phyloP scores from a whole-genome alignment of 2,797 vertebrate genomes.

The Holocentrus rufus region DNA sequence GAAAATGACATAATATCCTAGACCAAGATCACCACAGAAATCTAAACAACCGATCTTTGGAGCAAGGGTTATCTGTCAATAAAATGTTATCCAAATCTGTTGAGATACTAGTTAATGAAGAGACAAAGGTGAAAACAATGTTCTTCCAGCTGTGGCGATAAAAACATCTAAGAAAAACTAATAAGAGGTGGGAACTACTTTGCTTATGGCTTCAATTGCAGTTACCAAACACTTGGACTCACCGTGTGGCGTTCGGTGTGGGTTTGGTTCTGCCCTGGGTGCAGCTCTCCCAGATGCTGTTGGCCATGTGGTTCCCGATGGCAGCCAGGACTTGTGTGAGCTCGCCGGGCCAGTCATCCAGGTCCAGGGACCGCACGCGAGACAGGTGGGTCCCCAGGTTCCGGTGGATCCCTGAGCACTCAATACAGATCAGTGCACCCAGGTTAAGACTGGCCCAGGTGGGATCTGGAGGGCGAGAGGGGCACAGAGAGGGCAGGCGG shows the following conservation, averaged over 20 bases:
- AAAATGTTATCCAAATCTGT: no score
- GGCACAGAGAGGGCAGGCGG: not conserved
- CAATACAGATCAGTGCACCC: constrained; percentile 95
- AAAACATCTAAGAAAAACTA: not conserved
- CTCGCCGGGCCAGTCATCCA: constrained; percentile 95
- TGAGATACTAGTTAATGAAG: no score
- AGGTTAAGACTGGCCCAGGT: constrained; percentile 97
- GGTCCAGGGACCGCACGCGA: constrained; percentile 92
- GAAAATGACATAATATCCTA: no score
- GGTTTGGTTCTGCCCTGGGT: constrained; percentile 90
- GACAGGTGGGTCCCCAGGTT: constrained; percentile 96
- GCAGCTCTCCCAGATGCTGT: constrained; percentile 93
- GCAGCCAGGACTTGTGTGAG: constrained; percentile 92
- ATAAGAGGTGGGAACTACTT: not conserved
- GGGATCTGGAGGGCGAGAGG: constrained; percentile 82
- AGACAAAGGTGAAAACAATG: no score
- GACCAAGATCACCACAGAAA: no score
- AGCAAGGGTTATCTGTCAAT: no score
- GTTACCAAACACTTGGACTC: constrained; percentile 37
- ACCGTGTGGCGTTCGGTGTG: constrained; percentile 88
- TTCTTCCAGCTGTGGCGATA: no score
- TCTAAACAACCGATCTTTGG: no score
- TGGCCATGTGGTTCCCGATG: constrained; percentile 94
- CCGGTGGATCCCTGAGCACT: constrained; percentile 96
- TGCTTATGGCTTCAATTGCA: not conserved